Base-by-base conservation (phyloP, 2,888 invertebrate genomes). In the Hirtodrosophila cameraria region DNA sequence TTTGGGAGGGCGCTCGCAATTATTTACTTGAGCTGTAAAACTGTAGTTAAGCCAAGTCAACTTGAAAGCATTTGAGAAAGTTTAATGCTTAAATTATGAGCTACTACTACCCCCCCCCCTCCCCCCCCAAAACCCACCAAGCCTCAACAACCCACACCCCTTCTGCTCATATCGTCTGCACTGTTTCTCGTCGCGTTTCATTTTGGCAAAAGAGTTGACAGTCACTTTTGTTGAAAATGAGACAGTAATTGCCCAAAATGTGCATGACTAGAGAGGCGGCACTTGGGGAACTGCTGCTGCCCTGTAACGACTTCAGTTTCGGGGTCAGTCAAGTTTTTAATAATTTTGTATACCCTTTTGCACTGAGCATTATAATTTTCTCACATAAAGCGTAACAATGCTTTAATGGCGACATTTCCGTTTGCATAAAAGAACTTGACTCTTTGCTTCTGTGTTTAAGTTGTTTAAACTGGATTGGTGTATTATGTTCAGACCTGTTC, bases 1-100 rank as follows among this genome's bases (percentile, higher is more conserved):
- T 31, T 42, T 16, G 58, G 39, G 65, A 25, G 48, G 33, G 28
- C 31, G 55, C 49, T 64, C 78, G 86, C 85, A 82, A 82, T 82
- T 82, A 82, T 82, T 82, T 82, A 87, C 82, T 81, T 81, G 87
- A 86, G 87, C 81, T 87, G 84, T 81, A 87, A 81, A 81, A 81
- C 80, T 83, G 87, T 81, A 81, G 81, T 86, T 87, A 87, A 81
- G 87, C 61, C 87, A 83, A 87, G 86, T 87, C 88, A 86, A 81
- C 86, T 81, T 86, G 80, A 81, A 87, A 81, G 80, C 86, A 86
- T 81, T 81, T 75, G 84, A 83, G 81, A 82, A 82, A 82, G 82
- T 82, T 82, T 87, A 87, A 82, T 86, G 88, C 85, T 82, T 82
- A 82, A 82, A 82, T 82, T 82, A 82, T 82, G 88, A 82, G 85